Base-by-base conservation (phyloP, 2,113 vertebrate genomes). In the Bettongia penicillata region DNA sequence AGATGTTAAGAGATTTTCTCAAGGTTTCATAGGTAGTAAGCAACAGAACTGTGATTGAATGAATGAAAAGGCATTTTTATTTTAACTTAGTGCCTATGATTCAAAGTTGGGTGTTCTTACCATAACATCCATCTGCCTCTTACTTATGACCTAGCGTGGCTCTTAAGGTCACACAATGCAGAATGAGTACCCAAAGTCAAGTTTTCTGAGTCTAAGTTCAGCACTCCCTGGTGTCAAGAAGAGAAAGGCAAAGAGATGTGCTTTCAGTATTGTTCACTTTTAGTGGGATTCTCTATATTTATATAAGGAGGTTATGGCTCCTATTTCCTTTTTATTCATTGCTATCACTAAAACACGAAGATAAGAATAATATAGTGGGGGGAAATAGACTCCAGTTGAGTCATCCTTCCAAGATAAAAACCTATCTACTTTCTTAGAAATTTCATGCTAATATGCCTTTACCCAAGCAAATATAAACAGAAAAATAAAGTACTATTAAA, bases 241-340 rank as follows among this genome's bases (percentile, higher is more conserved):
- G 37, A 53, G 28, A 53, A 2, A 26, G 0, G 14, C 43, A 55
- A 93, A 92, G 22, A 95, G 4, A 53, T 77, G 91, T 91, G 1
- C 3, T 68, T 31, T 77, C n/a, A 0, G 84, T n/a, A 2, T 57
- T 57, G 49, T 92, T 53, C 19, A 91, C 57, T 84, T 95, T 96
- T 97, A 43, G 53, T 97, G 92, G 26, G 22, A 90, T 93, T 95
- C 11, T 95, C 11, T 95, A 11, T n/a, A 50, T 92, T 48, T 51
- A 23, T 51, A 19, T 95, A 94, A n/a, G 49, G 68, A 92, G 89
- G 90, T 52, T 92, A 94, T 93, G 9, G 10, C 0, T 93, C 84
- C 93, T 89, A 51, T 96, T 93, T 92, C 91, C 50, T 90, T 4
- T 94, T 16, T 95, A 14, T 55, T 3, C 94, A 90, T 91, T 55